Base-by-base conservation (phyloP, 92 coral and sea anemone genomes). In the Porites lobata region DNA sequence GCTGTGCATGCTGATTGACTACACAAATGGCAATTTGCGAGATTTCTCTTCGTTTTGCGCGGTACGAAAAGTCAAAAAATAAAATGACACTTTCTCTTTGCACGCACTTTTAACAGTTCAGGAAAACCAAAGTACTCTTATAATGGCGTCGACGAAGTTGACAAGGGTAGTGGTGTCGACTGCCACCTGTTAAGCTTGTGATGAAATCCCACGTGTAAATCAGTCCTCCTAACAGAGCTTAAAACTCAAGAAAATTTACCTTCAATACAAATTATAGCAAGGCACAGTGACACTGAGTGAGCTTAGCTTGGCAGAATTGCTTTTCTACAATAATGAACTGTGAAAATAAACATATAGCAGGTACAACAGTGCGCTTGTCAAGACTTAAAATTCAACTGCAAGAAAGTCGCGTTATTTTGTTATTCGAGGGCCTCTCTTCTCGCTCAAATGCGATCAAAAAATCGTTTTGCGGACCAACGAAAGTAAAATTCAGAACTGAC, bases 171-270 rank as follows among this genome's bases (percentile, higher is more conserved):
- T 2, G 1, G 19, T 38, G 38, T 12, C 19, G 38, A 8, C 17
- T 20, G 56, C 22, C 76, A 81, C 85, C 85, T 69, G 85, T 69
- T 52, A 21, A 15, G 57, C 6, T 53, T 65, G 50, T 81, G 12
- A 17, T 72, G 15, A 38, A 38, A 29, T 54, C 53, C 76, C 85
- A 81, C 76, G 69, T 81, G 85, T 32, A 66, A 69, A 81, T 81
- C 47, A 38, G 47, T 38, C 85, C 67, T 15, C 18, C 65, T 32
- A 38, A n/a, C 85, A 69, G 67, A 69, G 85, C 77, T 26, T 51
- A 32, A 69, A 57, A 43, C 9, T 21, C 0, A 7, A 9, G 12
- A 54, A 76, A 57, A 22, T 76, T 11, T 26, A 77, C 20, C 18
- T 9, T 63, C 18, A 77, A 29, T 61, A 14, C 69, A 59, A 77